Conservation (phyloP, 1,140 invertebrate genomes). For the Listronotus bonariensis region DNA sequence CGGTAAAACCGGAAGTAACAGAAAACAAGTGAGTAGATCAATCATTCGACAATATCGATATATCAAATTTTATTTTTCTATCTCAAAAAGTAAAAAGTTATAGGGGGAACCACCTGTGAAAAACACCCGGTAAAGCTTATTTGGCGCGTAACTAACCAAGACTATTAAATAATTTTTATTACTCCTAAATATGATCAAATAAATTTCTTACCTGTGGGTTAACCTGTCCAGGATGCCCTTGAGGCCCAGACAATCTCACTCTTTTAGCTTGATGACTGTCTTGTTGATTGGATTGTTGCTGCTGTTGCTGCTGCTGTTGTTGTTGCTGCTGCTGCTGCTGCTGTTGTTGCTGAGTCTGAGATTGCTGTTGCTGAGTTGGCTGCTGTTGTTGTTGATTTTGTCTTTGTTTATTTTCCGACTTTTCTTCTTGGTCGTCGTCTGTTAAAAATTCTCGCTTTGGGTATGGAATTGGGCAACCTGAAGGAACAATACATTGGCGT, state of each 20-base stretch:
- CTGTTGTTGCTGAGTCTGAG: constrained; percentile 50
- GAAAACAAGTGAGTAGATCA: too few relatives aligned
- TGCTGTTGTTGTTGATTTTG: constrained; percentile 71
- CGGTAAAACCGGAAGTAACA: too few relatives aligned
- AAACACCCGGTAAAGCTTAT: too few relatives aligned
- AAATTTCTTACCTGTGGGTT: constrained; percentile 43
- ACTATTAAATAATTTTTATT: too few relatives aligned
- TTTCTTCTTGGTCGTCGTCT: constrained; percentile 96
- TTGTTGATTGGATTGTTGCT: constrained; percentile 48
- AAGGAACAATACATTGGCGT: constrained; percentile 44
- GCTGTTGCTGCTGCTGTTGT: constrained; percentile 42
- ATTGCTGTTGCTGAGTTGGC: constrained; percentile 52
- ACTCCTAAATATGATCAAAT: background rate
- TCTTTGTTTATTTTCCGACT: constrained; percentile 83
- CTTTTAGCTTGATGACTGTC: constrained; percentile 60
- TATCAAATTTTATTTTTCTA: too few relatives aligned
- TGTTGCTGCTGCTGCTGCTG: constrained; percentile 48
- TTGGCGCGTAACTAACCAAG: too few relatives aligned
- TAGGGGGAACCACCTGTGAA: too few relatives aligned
- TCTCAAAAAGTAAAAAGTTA: too few relatives aligned
- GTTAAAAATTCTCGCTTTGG: constrained; percentile 97
- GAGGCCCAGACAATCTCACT: constrained; percentile 59
- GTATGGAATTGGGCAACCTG: constrained; percentile 95
- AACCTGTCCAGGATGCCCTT: constrained; percentile 51
- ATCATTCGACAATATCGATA: too few relatives aligned